phyloP scores from a whole-genome alignment of 92 coral and sea anemone species.

The Parazoanthus atlanticus region DNA sequence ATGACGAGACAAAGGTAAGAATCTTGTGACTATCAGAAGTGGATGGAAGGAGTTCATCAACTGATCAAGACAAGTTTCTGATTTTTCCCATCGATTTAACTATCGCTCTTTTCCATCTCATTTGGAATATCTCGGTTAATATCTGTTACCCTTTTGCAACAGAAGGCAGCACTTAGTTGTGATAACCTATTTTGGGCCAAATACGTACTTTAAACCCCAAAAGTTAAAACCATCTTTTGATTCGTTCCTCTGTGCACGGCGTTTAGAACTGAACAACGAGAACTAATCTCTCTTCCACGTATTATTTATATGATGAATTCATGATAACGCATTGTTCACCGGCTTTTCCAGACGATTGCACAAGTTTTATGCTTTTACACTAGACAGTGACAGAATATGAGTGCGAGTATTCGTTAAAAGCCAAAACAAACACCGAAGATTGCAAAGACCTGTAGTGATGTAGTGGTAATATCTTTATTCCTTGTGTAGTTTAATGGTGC shows the following conservation, averaged over 20 bases:
- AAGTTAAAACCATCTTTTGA: conserved; percentile 1
- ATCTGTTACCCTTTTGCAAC: conserved; percentile 28
- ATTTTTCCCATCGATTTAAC: background rate
- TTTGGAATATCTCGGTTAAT: conserved; percentile 13
- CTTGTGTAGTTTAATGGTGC: background rate
- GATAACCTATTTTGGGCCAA: conserved; percentile 11
- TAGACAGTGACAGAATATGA: background rate
- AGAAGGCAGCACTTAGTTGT: background rate
- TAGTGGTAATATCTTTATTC: background rate
- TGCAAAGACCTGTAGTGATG: conserved; percentile 4
- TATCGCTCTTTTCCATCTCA: conserved; percentile 21
- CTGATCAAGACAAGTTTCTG: conserved; percentile 2
- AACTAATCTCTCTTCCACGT: conserved; percentile 22
- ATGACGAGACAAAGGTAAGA: conserved; percentile 93
- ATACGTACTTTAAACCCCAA: background rate
- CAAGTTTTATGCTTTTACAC: background rate
- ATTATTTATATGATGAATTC: conserved; percentile 6
- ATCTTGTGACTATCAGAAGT: background rate
- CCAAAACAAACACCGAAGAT: conserved; percentile 25
- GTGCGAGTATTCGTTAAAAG: background rate
- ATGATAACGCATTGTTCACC: conserved; percentile 4
- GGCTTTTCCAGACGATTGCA: conserved; percentile 36
- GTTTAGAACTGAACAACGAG: background rate
- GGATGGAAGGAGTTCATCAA: background rate
- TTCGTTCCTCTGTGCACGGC: background rate